These are phyloP conservation scores for Drosophila kuntzei DNA, from an alignment of 2,888 invertebrate species.

Conservation along the genomic window DNA sequence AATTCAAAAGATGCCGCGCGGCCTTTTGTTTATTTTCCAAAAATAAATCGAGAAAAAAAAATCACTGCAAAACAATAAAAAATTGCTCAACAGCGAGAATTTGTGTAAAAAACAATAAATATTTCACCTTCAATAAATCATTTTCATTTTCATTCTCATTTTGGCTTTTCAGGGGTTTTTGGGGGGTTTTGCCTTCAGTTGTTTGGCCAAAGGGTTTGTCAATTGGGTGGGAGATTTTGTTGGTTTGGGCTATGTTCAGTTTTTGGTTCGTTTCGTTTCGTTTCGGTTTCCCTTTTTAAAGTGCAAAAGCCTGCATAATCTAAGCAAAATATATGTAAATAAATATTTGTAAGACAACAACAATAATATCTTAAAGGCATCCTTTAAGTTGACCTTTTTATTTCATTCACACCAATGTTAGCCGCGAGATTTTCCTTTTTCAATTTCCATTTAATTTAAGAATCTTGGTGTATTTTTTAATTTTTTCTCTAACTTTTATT, in stretches of 20 bases:
- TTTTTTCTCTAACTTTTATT: neutral
- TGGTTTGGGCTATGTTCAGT: conserved; percentile 19
- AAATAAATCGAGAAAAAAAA: conserved; percentile 19
- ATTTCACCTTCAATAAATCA: conserved; percentile 85
- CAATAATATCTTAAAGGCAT: conserved; percentile 34
- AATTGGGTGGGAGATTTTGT: conserved; percentile 23
- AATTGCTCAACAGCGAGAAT: conserved; percentile 49
- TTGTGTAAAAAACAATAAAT: conserved; percentile 83
- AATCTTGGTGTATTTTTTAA: neutral
- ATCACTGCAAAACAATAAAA: conserved; percentile 33
- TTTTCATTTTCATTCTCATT: conserved; percentile 59
- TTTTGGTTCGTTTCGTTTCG: neutral
- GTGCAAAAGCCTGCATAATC: conserved; percentile 47
- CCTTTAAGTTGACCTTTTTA: conserved; percentile 5
- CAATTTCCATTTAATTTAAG: conserved; percentile 8
- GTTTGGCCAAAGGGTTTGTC: conserved; percentile 41
- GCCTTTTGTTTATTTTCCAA: conserved; percentile 62
- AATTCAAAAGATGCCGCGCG: conserved; percentile 76
- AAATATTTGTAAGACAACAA: conserved; percentile 18
- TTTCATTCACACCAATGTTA: neutral
- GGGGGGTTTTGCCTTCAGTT: neutral
- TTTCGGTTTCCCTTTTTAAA: conserved; percentile 25
- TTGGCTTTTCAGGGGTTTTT: conserved; percentile 6
- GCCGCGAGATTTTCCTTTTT: neutral
- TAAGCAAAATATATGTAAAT: conserved; percentile 41